Evolutionary conservation across 2,797 vertebrate genomes (phyloP).

Genomic region (Peromyscus eremicus): DNA sequence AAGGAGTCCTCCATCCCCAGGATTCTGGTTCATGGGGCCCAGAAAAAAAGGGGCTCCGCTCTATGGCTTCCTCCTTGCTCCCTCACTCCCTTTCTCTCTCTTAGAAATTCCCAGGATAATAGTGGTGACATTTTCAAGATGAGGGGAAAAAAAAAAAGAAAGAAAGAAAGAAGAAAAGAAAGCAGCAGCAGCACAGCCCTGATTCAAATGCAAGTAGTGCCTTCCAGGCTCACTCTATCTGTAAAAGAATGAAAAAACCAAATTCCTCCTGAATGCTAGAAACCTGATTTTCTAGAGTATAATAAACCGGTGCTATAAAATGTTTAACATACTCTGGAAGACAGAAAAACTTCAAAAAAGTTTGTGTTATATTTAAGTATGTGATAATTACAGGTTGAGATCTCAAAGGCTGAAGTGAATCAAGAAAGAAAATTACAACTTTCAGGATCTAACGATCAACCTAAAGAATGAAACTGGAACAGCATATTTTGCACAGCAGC

Average conservation of each 20-base stretch:
- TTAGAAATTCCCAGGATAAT: not conserved
- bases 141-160: too few relatives aligned
- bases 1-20: not conserved
- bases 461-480: slow-evolving; percentile 17
- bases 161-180: too few relatives aligned
- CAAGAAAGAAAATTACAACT: slow-evolving; percentile 39
- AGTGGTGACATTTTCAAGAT: not conserved
- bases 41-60: not conserved
- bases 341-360: not conserved
- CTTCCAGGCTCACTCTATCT: not conserved
- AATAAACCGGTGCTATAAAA: not conserved
- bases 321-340: not conserved
- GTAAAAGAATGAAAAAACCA: not conserved
- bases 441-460: slow-evolving; percentile 42
- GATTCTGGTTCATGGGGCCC: not conserved
- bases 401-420: slow-evolving; percentile 45
- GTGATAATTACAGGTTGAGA: slow-evolving; percentile 45
- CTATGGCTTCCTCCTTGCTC: not conserved
- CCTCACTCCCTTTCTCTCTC: not conserved
- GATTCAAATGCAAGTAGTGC: not conserved
- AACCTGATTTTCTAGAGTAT: not conserved
- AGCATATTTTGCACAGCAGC: not conserved
- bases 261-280: not conserved
- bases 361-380: slow-evolving; percentile 17
- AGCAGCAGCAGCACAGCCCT: not conserved